Base-by-base conservation (phyloP, 2,113 vertebrate genomes). In the Psilopsiagon aurifrons region DNA sequence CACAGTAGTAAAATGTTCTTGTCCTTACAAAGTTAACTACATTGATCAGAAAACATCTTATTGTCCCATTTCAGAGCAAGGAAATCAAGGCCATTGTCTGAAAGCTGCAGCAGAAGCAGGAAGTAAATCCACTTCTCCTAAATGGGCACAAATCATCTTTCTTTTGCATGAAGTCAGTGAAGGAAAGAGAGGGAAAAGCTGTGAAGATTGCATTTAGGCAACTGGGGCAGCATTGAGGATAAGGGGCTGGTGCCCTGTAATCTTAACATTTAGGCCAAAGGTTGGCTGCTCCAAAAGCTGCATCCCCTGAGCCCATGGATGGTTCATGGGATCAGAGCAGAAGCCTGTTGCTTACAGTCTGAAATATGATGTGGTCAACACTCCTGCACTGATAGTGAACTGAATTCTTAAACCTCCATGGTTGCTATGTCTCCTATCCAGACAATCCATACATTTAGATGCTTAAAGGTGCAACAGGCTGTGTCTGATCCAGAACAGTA, bases 1-100 rank as follows among this genome's bases (percentile, higher is more conserved):
- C 35, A 46, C 10, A 66, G 69, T 54, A 92, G 13, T 57, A 79
- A 81, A 92, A 86, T 4, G n/a, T 43, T 90, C 88, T 73, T 35
- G 31, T 47, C 57, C 77, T 71, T 49, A 62, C 29, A 27, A 90
- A 93, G 66, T 84, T 67, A 82, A 43, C 86, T 64, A 59, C 55
- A 86, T 54, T 88, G 80, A 93, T 62, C 57, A 89, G 84, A 94
- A 95, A 95, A 91, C 63, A 88, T 92, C 49, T 52, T 57, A 92
- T 86, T 92, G 86, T 79, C 80, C 80, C 41, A 43, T 75, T 91
- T 87, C 91, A 73, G 83, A 92, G 80, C 69, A 90, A 51, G 44
- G 49, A 94, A 96, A 97, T 93, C 92, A 88, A 91, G 73, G 76
- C 79, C 82, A 92, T 93, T 97, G 90, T 93, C 83, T 96, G 77